Evolutionary conservation across 1,140 invertebrate species (phyloP).

Genomic region (Rhopalosiphum padi): DNA sequence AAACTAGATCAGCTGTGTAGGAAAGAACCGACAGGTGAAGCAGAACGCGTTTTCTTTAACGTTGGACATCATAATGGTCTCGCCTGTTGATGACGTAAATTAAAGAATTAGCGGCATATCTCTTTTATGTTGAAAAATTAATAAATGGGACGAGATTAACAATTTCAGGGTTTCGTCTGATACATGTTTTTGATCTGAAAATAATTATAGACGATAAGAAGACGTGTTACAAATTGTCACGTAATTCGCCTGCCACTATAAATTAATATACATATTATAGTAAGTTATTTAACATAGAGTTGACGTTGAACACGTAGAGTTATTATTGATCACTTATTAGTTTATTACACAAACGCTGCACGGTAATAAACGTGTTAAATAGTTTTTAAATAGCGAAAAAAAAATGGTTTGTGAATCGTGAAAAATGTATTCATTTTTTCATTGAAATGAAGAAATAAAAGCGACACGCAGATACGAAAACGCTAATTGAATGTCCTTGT

Average conservation of each 20-base stretch:
- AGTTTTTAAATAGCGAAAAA: not conserved
- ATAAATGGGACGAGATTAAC: not conserved
- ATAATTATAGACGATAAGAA: not conserved
- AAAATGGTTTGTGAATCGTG: not conserved
- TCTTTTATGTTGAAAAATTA: conserved; percentile 17
- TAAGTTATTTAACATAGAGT: not conserved
- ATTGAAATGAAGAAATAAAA: not conserved
- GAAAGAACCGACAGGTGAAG: conserved; percentile 9
- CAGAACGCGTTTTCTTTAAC: not conserved
- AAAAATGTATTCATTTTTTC: not conserved
- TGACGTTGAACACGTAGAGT: not conserved
- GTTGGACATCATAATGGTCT: not conserved
- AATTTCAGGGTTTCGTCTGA: conserved; percentile 6
- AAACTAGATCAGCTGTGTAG: not conserved
- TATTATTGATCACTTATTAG: not conserved
- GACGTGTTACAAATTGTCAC: not conserved
- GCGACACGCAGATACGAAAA: not conserved
- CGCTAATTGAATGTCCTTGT: not conserved
- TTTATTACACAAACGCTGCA: not conserved
- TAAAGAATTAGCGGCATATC: conserved; percentile 24
- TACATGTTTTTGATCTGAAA: not conserved
- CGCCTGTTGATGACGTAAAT: not conserved
- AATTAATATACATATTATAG: not conserved
- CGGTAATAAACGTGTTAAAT: conserved; percentile 16
- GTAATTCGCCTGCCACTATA: not conserved